A percentile compares a stretch with the other conserved stretches of the same genome.
Conservation (phyloP, 1,140 invertebrate genomes). For the Drosophila watanabei region DNA sequence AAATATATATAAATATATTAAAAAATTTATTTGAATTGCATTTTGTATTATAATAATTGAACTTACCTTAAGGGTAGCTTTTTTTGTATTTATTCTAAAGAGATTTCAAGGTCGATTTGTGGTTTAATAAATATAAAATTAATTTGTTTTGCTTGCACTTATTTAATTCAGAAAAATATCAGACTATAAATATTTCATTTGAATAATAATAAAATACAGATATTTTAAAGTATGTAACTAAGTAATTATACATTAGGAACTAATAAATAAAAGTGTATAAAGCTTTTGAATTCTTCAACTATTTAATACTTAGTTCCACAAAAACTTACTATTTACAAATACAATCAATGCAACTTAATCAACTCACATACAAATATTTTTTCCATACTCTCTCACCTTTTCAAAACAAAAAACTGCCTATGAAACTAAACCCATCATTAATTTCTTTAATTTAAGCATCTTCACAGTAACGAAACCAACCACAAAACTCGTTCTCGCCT, state of each 20-base stretch:
- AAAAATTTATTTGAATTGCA: not conserved
- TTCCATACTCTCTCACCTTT: not conserved
- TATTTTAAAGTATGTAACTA: not conserved
- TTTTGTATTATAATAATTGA: not conserved
- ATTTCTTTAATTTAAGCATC: conserved; percentile 5
- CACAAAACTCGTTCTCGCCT: conserved; percentile 26
- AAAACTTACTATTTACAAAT: not conserved
- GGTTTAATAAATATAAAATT: not conserved
- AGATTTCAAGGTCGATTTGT: not conserved
- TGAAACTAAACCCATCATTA: conserved; percentile 8
- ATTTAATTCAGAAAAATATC: not conserved
- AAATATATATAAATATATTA: not conserved
- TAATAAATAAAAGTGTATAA: not conserved
- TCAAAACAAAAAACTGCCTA: not conserved
- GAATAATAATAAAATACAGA: not conserved
- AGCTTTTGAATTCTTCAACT: not conserved
- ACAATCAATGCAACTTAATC: not conserved
- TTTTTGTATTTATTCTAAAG: not conserved
- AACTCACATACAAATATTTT: no score
- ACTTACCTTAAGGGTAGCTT: not conserved
- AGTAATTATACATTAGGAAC: not conserved
- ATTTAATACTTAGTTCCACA: not conserved
- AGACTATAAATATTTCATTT: not conserved
- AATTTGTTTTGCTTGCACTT: not conserved
- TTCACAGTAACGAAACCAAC: conserved; percentile 1